Percentiles rank a stretch among this genome's conserved stretches.
Evolutionary conservation across 2,888 invertebrate genomes (phyloP).

Genomic region (Xestia c-nigrum): DNA sequence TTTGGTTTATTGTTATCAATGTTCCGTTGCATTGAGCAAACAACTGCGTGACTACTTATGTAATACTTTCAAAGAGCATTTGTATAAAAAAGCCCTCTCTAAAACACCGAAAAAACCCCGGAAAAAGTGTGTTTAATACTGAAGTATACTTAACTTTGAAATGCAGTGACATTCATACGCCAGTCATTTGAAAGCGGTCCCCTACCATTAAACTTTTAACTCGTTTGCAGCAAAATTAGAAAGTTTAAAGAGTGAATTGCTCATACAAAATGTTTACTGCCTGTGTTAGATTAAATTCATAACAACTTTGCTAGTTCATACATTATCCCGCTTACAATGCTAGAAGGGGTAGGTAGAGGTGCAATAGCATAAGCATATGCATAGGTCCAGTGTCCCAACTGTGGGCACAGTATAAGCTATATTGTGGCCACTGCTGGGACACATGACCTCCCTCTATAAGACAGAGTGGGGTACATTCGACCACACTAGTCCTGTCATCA

Average conservation of each 20-base stretch:
- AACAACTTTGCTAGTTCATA: conserved; percentile 25
- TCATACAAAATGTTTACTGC: conserved; percentile 46
- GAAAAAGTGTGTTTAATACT: background rate
- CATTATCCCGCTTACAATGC: background rate
- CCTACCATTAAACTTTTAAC: conserved; percentile 47
- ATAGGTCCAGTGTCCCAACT: background rate
- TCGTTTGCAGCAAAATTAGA: conserved; percentile 42
- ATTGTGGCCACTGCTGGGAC: background rate
- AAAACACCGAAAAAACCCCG: background rate
- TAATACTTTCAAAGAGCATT: background rate
- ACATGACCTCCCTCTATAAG: no score
- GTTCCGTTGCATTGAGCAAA: background rate
- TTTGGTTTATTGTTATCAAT: background rate
- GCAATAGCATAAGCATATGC: background rate
- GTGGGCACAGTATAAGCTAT: background rate
- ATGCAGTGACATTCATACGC: conserved; percentile 40
- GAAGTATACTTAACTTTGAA: conserved; percentile 28
- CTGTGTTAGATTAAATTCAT: conserved; percentile 44
- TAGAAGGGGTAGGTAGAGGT: background rate
- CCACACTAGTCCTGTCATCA: no score
- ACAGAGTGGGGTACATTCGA: no score
- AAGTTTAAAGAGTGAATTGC: conserved; percentile 56
- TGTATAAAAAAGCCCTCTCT: background rate
- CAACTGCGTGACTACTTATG: background rate
- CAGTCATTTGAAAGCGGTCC: conserved; percentile 35